Evolutionary conservation across 2,888 invertebrate species (phyloP), one percentile per base, ranked within the genome.

Genomic region (Rhamnusium bicolor): DNA sequence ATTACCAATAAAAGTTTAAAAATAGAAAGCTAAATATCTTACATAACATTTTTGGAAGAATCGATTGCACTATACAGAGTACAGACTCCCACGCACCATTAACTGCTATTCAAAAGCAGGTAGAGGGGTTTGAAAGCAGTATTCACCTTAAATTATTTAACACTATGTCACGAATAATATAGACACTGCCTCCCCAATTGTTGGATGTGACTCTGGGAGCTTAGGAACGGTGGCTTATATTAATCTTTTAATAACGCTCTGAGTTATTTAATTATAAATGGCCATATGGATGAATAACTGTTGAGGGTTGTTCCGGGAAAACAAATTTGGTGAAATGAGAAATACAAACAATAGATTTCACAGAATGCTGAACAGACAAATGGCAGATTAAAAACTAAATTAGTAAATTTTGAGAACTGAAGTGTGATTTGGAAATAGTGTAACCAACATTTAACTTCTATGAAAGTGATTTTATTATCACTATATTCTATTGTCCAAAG

Each of bases 31-130:
- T 29, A 51, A 51, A 65, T 60, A 66, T 40, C 51, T 53, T 49
- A 29, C 56, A 27, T 46, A 61, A 66, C 61, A 61, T 73, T 61
- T 69, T 60, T 61, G 61, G 66, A 73, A 69, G 66, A 73, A 69
- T 73, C 65, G 66, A 73, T 73, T 60, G 61, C 14, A 40, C 46
- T 14, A 16, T 73, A 70, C 8, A 27, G 54, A 66, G 10, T 73
- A 70, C 8, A 27, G 54, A 66, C 73, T 16, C 58, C 67, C 62
- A 73, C 73, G 62, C 67, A 56, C 62, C 65, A 70, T 73, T 70
- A 67, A 21, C 62, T n/a, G 24, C 47, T 47, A 14, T 24, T 49
- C 47, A 40, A 14, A 49, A 16, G 10, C 24, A 47, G 62, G 62
- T 62, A 62, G 49, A 62, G 49, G n/a, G 62, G 62, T 49, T 47